These are phyloP conservation scores for Bovichtus variegatus DNA, from an alignment of 2,797 vertebrate genomes.

Conservation along the genomic window DNA sequence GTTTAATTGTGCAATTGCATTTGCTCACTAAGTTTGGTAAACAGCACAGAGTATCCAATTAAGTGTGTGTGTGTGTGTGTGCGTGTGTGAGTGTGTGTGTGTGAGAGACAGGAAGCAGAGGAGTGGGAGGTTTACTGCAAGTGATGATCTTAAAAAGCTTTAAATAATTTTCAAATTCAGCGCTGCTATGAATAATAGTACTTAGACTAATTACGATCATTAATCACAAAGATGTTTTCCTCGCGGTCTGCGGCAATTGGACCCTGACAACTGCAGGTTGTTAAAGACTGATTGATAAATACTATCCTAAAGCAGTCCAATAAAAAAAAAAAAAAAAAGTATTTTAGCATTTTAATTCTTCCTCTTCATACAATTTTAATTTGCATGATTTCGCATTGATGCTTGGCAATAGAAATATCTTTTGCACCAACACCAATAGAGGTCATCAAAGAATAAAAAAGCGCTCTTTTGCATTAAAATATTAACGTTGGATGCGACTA, in stretches of 20 bases:
- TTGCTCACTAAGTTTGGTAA: constrained; percentile 60
- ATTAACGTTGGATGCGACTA: background rate
- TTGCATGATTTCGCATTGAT: background rate
- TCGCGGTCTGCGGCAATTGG: background rate
- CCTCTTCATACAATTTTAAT: background rate
- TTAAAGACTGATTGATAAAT: constrained; percentile 10
- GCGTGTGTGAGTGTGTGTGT: background rate
- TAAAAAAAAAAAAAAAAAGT: background rate
- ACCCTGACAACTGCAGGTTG: constrained; percentile 4
- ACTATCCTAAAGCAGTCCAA: background rate
- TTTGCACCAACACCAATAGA: background rate
- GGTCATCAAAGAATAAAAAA: background rate
- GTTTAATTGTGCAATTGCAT: constrained; percentile 72
- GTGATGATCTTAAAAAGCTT: constrained; percentile 30
- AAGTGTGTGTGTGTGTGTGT: constrained; percentile 21
- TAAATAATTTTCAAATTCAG: constrained; percentile 31
- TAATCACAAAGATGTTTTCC: constrained; percentile 36
- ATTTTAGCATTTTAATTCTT: background rate
- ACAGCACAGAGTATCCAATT: constrained; percentile 62
- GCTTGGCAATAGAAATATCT: background rate
- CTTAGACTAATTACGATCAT: constrained; percentile 43
- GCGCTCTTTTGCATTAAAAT: background rate
- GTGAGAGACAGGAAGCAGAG: background rate
- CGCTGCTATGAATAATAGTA: constrained; percentile 32
- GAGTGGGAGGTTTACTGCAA: background rate